Percentiles rank a stretch among this genome's conserved stretches.
Evolutionary conservation across 1,140 invertebrate species (phyloP).

Genomic region (Scylla paramamosain): DNA sequence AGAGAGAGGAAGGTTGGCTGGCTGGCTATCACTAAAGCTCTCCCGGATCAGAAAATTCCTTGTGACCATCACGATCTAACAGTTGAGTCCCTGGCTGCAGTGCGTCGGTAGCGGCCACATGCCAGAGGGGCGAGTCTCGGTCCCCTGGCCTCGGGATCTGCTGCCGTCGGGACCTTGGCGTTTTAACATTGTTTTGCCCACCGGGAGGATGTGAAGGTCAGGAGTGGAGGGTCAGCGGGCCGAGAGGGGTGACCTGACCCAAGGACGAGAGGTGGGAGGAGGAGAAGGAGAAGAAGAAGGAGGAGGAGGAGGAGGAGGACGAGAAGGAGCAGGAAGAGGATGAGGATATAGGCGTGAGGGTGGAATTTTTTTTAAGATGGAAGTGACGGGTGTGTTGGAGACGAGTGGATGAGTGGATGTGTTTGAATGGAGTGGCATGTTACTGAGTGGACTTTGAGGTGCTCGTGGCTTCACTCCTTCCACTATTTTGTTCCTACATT

Average conservation of each 20-base stretch:
- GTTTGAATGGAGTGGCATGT: not conserved
- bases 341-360: not conserved
- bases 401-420: not conserved
- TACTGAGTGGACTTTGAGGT: not conserved
- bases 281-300: not conserved
- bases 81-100: not conserved
- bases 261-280: conserved; percentile 24
- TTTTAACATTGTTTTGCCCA: conserved; percentile 17
- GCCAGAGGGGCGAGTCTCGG: not conserved
- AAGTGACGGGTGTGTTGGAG: too few species aligned
- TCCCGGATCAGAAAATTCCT: conserved; percentile 27
- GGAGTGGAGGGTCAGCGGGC: conserved; percentile 40
- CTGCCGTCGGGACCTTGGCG: not conserved
- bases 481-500: not conserved
- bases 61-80: conserved; percentile 43
- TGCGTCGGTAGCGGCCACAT: not conserved
- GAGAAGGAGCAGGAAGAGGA: not conserved
- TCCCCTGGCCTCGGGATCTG: not conserved
- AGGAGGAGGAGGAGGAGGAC: not conserved
- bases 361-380: not conserved
- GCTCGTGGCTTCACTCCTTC: not conserved
- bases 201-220: conserved; percentile 4
- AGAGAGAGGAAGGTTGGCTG: not conserved
- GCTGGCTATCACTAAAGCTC: not conserved
- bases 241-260: conserved; percentile 55